A percentile compares a stretch with the other conserved stretches of the same genome.
Conservation (phyloP, 1,140 invertebrate species). For the Odontomachus brunneus region DNA sequence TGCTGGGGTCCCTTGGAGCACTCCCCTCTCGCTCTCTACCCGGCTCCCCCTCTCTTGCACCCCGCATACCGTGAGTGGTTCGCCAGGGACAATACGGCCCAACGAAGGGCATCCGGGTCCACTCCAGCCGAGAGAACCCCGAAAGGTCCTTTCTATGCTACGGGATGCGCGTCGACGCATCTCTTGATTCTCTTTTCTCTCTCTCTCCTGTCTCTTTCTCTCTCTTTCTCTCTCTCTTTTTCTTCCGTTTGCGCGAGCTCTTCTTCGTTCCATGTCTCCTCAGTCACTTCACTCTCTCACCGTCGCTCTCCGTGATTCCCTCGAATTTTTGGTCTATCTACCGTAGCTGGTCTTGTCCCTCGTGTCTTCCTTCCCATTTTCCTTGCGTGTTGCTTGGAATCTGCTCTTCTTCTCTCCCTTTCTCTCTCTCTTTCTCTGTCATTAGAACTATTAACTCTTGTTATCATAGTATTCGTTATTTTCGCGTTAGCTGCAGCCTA, state of each 20-base stretch:
- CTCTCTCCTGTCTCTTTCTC: not conserved
- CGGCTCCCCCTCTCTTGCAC: not conserved
- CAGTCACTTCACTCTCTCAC: constrained; percentile 38
- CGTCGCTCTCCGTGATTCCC: constrained; percentile 2
- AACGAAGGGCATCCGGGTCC: constrained; percentile 49
- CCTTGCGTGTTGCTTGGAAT: not conserved
- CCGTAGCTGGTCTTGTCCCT: no score
- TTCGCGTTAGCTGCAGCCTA: not conserved
- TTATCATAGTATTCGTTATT: constrained; percentile 17
- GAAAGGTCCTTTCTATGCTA: constrained; percentile 50
- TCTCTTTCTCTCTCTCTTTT: constrained; percentile 16
- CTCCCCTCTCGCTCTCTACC: constrained; percentile 1
- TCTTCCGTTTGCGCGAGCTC: constrained; percentile 17
- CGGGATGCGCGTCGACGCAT: constrained; percentile 57
- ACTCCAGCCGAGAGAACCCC: constrained; percentile 16
- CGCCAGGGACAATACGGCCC: constrained; percentile 53
- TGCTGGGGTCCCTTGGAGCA: constrained; percentile 20
- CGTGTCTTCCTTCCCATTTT: no score
- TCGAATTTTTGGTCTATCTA: not conserved
- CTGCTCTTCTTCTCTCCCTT: constrained; percentile 53
- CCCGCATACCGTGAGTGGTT: not conserved
- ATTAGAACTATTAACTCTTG: constrained; percentile 20
- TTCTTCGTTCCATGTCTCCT: constrained; percentile 13
- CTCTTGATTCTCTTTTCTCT: constrained; percentile 12
- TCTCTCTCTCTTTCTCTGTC: constrained; percentile 30